These are phyloP conservation scores for Vanessa tameamea DNA, from an alignment of 1,140 invertebrate species.

Conservation along the genomic window DNA sequence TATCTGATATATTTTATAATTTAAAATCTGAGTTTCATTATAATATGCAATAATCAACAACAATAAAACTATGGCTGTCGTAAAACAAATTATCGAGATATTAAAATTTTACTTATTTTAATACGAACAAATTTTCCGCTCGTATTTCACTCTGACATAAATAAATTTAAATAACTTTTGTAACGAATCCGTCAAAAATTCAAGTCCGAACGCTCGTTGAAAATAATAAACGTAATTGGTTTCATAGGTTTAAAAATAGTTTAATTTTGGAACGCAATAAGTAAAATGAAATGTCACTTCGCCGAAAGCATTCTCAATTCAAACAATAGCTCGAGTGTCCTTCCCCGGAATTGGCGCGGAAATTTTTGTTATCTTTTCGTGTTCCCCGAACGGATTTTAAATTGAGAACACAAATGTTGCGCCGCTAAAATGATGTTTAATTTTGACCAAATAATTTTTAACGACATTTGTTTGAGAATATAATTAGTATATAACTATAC, in stretches of 20 bases:
- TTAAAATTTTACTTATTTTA: background rate
- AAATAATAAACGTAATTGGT: constrained; percentile 6
- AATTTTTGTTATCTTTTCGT: constrained; percentile 81
- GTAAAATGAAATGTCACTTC: constrained; percentile 48
- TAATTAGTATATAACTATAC: no score
- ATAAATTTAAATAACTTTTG: constrained; percentile 2
- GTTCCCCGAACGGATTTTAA: constrained; percentile 78
- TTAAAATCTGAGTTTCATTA: no score
- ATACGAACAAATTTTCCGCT: background rate
- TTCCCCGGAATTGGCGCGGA: constrained; percentile 76
- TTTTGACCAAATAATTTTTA: background rate
- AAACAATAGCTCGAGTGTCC: constrained; percentile 77
- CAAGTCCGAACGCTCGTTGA: background rate
- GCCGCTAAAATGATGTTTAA: constrained; percentile 58
- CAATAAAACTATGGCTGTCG: background rate
- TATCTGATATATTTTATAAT: no score
- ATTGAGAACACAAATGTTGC: constrained; percentile 76
- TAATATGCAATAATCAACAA: background rate
- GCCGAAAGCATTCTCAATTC: constrained; percentile 73
- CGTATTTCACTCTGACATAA: background rate
- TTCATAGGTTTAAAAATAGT: constrained; percentile 1
- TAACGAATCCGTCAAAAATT: background rate
- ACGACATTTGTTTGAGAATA: background rate
- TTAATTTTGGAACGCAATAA: constrained; percentile 33
- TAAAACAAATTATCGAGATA: background rate